Base-by-base conservation (phyloP, 2,113 vertebrate species). In the Mystacornis crossleyi region DNA sequence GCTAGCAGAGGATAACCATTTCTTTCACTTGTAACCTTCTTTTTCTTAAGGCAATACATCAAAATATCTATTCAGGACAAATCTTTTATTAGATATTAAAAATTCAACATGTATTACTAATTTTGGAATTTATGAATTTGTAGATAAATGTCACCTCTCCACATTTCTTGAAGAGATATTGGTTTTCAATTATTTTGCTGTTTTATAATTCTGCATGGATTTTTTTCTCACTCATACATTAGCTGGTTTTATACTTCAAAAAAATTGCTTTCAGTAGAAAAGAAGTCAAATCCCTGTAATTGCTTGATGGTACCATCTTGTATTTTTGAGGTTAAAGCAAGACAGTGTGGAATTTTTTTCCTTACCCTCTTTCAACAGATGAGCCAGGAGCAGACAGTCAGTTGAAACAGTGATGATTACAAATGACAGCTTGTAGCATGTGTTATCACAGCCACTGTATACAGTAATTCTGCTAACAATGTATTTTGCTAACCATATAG, bases 381-480 rank as follows among this genome's bases (percentile, higher is more conserved):
- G 31, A 95, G 26, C 47, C 75, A 86, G 75, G 50, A 83, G 47
- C 88, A 95, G 94, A 90, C 79, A 95, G 75, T 47, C 90, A 83
- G 38, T 93, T 95, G 91, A 92, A 96, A 92, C 64, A 64, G 75
- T 36, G 91, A 95, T 89, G 91, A 95, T 92, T 89, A 71, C 80
- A 89, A 77, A 91, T 86, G 95, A 91, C 95, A 97, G 83, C 86
- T 89, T 86, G 80, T 78, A 92, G 83, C 51, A 60, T 71, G 83
- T 95, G 86, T 92, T 96, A 83, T 95, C 80, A 89, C 80, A 95
- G 83, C 10, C 67, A 51, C 64, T 67, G 18, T 62, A 66, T 45
- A 83, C 42, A 92, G 72, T 89, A 92, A 89, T 81, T 78, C 86
- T 12, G 4, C 18, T 78, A 89, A 93, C 89, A 90, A 90, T 79